These are phyloP conservation scores for Coleophora deauratella DNA, from an alignment of 2,888 invertebrate genomes.

Conservation along the genomic window DNA sequence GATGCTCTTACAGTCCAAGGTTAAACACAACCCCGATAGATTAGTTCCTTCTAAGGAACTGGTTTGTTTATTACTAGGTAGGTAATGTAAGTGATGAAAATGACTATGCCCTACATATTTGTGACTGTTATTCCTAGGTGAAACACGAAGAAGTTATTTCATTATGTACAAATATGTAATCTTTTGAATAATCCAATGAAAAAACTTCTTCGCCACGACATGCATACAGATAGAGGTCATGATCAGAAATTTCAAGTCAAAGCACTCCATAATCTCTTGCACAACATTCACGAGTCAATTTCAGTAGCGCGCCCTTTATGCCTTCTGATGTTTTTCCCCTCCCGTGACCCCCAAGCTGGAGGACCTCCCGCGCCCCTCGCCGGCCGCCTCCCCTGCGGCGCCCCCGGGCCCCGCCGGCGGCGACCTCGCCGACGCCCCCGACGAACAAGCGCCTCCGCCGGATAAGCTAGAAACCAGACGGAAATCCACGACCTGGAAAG, in stretches of 20 bases:
- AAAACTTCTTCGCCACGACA: background rate
- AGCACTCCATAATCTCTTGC: constrained; percentile 12
- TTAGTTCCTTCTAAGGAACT: background rate
- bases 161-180: no score
- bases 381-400: constrained; percentile 18
- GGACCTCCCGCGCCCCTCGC: constrained; percentile 23
- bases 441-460: constrained; percentile 24
- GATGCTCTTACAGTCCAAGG: no score
- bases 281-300: constrained; percentile 14
- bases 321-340: constrained; percentile 43
- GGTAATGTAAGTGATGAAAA: no score
- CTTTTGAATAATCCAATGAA: background rate
- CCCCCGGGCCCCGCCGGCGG: constrained; percentile 23
- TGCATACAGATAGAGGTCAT: background rate
- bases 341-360: constrained; percentile 48
- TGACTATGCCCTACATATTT: no score
- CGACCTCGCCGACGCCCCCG: constrained; percentile 28
- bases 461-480: constrained; percentile 67
- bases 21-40: no score
- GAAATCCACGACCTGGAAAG: constrained; percentile 82
- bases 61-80: no score
- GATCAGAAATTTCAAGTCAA: constrained; percentile 11
- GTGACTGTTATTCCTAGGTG: no score
- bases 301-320: constrained; percentile 33
- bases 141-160: no score